Percentiles rank a stretch among this genome's conserved stretches.
These are phyloP conservation scores for Pteropus rufus DNA, from an alignment of 2,797 vertebrate genomes.

Conservation along the genomic window DNA sequence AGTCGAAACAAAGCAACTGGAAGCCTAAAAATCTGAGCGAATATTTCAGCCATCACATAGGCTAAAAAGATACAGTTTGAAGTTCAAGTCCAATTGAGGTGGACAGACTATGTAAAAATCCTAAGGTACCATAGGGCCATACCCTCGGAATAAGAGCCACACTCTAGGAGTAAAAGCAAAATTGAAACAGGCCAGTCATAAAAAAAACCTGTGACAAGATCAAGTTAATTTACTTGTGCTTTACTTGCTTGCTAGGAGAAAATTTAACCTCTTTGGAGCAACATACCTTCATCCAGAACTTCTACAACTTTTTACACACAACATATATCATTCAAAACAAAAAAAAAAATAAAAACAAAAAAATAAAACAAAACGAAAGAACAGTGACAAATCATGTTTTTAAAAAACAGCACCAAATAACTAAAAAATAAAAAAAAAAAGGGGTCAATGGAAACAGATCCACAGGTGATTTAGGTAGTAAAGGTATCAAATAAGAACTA, in stretches of 20 bases:
- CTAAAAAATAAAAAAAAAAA: not conserved
- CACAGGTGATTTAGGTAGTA: not conserved
- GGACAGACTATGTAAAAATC: not conserved
- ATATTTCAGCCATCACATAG: not conserved
- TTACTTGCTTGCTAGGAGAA: not conserved
- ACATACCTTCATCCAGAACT: not conserved
- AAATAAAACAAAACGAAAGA: not conserved
- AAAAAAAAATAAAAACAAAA: not conserved
- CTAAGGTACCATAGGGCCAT: not conserved
- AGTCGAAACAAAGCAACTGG: not conserved
- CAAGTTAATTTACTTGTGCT: not conserved
- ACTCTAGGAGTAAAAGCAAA: not conserved
- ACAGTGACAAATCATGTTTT: not conserved
- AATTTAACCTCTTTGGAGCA: not conserved
- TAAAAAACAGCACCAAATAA: not conserved
- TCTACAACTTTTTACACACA: not conserved
- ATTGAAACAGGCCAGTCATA: not conserved
- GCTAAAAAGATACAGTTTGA: not conserved
- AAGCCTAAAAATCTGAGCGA: not conserved
- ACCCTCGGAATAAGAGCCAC: not conserved
- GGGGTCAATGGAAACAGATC: not conserved
- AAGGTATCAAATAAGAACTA: not conserved
- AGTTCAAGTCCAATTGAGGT: not conserved
- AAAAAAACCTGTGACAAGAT: not conserved
- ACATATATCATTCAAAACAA: not conserved